These are phyloP conservation scores for Cloeon dipterum DNA, from an alignment of 2,888 invertebrate genomes.

Conservation along the genomic window DNA sequence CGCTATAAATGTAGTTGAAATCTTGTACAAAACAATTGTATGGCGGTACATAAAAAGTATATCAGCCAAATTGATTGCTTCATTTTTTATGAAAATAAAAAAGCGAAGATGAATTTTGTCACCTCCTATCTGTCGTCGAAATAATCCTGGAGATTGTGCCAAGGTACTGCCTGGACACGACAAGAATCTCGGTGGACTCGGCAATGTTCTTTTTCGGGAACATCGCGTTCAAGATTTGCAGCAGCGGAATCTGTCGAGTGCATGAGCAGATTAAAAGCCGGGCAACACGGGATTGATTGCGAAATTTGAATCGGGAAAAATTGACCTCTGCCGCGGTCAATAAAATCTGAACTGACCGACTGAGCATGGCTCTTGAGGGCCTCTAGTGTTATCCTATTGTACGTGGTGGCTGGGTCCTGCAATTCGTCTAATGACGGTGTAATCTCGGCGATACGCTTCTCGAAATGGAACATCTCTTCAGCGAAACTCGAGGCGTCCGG, in stretches of 20 bases:
- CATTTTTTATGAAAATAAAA: too few species aligned
- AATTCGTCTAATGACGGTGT: constrained; percentile 17
- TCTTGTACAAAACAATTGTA: too few species aligned
- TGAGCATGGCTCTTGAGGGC: constrained; percentile 20
- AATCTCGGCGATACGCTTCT: constrained; percentile 27
- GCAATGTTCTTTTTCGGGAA: constrained; percentile 23
- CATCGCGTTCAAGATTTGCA: constrained; percentile 22
- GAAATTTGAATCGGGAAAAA: too few species aligned
- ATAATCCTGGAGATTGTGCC: constrained; percentile 24
- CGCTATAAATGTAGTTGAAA: too few species aligned
- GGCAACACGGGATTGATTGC: too few species aligned
- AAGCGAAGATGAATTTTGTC: constrained; percentile 5
- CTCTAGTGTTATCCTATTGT: constrained; percentile 18
- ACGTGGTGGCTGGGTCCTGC: constrained; percentile 18
- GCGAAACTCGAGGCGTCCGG: constrained; percentile 23
- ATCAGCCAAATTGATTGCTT: not conserved
- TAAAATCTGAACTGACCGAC: constrained; percentile 15
- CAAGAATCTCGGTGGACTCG: constrained; percentile 25
- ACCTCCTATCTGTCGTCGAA: constrained; percentile 21
- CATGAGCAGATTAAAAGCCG: too few species aligned
- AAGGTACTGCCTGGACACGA: constrained; percentile 26
- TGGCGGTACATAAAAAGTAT: too few species aligned
- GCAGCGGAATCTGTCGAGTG: constrained; percentile 18
- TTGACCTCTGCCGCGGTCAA: too few species aligned
- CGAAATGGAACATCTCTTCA: constrained; percentile 26